These are phyloP conservation scores for Daktulosphaira vitifoliae DNA, from an alignment of 1,140 invertebrate species.

Conservation along the genomic window DNA sequence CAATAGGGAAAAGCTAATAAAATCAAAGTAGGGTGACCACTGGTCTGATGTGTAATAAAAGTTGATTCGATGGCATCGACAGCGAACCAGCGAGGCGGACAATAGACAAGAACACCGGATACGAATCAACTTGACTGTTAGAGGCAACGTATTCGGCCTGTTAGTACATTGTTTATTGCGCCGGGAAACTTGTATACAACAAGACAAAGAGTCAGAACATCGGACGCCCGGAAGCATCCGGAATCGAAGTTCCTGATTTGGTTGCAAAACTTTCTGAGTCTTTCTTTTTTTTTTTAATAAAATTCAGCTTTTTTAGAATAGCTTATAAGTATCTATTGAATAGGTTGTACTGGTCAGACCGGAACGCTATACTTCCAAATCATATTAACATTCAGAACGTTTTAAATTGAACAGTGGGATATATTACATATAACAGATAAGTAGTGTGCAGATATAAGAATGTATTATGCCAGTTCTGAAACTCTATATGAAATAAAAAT, in stretches of 20 bases:
- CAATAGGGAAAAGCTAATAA: background rate
- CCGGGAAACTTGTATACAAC: constrained; percentile 7
- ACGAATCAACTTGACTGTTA: constrained; percentile 23
- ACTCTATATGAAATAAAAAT: too few relatives aligned
- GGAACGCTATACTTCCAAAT: constrained; percentile 4
- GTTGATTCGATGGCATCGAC: constrained; percentile 11
- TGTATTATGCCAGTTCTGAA: too few relatives aligned
- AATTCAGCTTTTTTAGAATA: too few relatives aligned
- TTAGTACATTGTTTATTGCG: background rate
- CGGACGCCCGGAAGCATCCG: constrained; percentile 24
- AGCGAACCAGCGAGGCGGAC: background rate
- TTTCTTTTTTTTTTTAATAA: constrained; percentile 16
- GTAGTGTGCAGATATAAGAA: too few relatives aligned
- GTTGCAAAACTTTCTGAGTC: background rate
- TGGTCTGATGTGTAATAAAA: too few relatives aligned
- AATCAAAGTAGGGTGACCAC: background rate
- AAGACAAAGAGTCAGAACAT: constrained; percentile 14
- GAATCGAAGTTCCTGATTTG: background rate
- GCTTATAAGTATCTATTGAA: too few relatives aligned
- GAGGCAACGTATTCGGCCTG: too few relatives aligned
- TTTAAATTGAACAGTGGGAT: too few relatives aligned
- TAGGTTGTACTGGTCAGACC: background rate
- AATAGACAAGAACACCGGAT: constrained; percentile 24
- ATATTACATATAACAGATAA: too few relatives aligned
- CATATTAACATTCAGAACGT: background rate